Base-by-base conservation (phyloP, 2,797 vertebrate species). In the Poliocrania exsul region DNA sequence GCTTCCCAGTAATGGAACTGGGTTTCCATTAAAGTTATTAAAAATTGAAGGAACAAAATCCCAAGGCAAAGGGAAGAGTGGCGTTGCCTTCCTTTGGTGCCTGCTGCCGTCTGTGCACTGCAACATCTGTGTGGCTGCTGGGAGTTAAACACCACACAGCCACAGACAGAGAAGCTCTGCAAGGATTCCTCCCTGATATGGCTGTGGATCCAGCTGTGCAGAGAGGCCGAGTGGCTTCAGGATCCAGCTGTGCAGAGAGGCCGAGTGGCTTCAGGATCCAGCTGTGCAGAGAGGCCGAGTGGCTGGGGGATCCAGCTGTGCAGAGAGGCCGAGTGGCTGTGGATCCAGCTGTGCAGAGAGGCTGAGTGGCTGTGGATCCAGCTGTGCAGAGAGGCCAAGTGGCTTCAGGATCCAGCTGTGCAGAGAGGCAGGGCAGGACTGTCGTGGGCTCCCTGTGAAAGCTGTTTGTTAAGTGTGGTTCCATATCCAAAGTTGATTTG, bases 61-160 rank as follows among this genome's bases (percentile, higher is more conserved):
- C 8, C 11, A 61, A 62, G 67, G 44, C 38, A 69, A 62, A 73
- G 19, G 31, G 60, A 33, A 26, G 57, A 38, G 28, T 50, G 42
- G 15, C 42, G 24, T 10, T 91, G 93, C 58, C 25, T 44, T 33
- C 47, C 42, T 56, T 74, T 33, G 66, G 25, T 49, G 61, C 40
- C 38, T 84, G 85, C 42, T 77, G 5, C 70, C 74, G 83, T 53
- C 66, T 54, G 85, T 69, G 75, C 75, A 31, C 35, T 70, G 65
- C 35, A 42, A 61, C 4, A 5, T 65, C 62, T 17, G 17, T 42
- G 28, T 31, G 42, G 69, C 94, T 81, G 75, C 94, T 95, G 79
- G 3, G 92, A 96, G 79, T 92, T 94, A 91, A 96, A 88, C 75
- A 87, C n/a, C 35, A 35, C 92, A 92, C 92, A 91, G 66, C 50